phyloP scores from a whole-genome alignment of 2,888 invertebrate genomes.

The Hydrotaea cyrtoneurina region DNA sequence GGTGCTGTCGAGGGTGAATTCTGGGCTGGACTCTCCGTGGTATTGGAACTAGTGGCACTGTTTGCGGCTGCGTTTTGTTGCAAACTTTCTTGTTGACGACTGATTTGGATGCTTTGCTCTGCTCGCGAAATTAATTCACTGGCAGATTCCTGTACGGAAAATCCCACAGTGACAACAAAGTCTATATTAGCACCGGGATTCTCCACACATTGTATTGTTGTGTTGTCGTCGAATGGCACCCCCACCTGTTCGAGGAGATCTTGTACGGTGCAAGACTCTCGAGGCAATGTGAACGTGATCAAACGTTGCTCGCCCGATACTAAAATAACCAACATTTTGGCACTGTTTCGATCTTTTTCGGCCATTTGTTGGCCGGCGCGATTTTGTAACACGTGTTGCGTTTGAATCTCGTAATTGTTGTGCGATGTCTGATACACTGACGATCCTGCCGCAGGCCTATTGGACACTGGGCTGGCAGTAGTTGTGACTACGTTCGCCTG shows the following conservation, averaged over 20 bases:
- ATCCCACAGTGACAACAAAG: conserved; percentile 89
- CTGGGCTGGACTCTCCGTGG: conserved; percentile 36
- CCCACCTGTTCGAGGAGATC: conserved; percentile 89
- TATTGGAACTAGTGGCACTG: conserved; percentile 45
- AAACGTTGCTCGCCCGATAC: conserved; percentile 90
- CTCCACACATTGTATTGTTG: conserved; percentile 88
- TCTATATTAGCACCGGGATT: conserved; percentile 89
- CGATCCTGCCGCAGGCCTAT: conserved; percentile 68
- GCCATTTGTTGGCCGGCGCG: conserved; percentile 76
- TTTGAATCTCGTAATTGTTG: conserved; percentile 80
- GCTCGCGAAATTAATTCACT: conserved; percentile 80
- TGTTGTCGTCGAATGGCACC: conserved; percentile 86
- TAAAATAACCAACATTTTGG: conserved; percentile 90
- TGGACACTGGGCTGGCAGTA: conserved; percentile 27
- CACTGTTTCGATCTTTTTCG: conserved; percentile 82
- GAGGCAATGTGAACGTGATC: conserved; percentile 90
- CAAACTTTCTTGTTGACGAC: conserved; percentile 75
- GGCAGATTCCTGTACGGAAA: conserved; percentile 79
- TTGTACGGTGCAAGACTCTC: conserved; percentile 90
- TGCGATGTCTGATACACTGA: conserved; percentile 79
- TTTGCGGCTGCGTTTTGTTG: conserved; percentile 66
- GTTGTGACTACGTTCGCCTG: conserved; percentile 16
- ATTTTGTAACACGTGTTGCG: conserved; percentile 80
- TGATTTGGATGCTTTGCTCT: conserved; percentile 79
- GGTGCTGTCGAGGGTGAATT: conserved; percentile 16